phyloP scores from a whole-genome alignment of 2,888 invertebrate genomes.

The Mechanitis mazaeus region DNA sequence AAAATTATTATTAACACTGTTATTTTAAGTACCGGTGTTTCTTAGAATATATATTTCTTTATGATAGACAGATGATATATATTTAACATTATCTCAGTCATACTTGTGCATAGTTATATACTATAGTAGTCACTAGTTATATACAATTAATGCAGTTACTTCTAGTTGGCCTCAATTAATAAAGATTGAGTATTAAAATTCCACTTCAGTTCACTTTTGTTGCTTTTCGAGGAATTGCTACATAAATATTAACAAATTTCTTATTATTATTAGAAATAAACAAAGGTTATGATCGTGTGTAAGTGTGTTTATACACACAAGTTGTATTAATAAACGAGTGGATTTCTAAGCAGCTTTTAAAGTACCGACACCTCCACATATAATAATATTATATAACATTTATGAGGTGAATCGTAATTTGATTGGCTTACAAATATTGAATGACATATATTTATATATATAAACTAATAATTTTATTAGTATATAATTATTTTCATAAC shows the following conservation, averaged over 20 bases:
- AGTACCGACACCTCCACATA: conserved; percentile 34
- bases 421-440: conserved; percentile 10
- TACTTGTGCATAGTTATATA: not conserved
- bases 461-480: conserved; percentile 17
- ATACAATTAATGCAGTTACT: conserved; percentile 56
- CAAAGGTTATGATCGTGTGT: too few species aligned
- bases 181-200: conserved; percentile 58
- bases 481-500: conserved; percentile 28
- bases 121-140: conserved; percentile 26
- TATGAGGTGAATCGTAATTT: conserved; percentile 5
- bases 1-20: too few species aligned
- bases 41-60: too few species aligned
- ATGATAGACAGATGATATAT: too few species aligned
- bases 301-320: too few species aligned
- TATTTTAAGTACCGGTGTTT: too few species aligned
- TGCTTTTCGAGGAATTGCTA: conserved; percentile 26
- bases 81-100: too few species aligned
- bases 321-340: conserved; percentile 18
- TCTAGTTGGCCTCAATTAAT: conserved; percentile 66
- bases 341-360: conserved; percentile 41
- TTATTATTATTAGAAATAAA: not conserved
- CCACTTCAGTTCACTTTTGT: conserved; percentile 35
- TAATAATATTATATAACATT: conserved; percentile 46
- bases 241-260: conserved; percentile 16
- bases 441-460: conserved; percentile 7